Conservation (phyloP, 2,888 invertebrate species). For the Xestia xanthographa region DNA sequence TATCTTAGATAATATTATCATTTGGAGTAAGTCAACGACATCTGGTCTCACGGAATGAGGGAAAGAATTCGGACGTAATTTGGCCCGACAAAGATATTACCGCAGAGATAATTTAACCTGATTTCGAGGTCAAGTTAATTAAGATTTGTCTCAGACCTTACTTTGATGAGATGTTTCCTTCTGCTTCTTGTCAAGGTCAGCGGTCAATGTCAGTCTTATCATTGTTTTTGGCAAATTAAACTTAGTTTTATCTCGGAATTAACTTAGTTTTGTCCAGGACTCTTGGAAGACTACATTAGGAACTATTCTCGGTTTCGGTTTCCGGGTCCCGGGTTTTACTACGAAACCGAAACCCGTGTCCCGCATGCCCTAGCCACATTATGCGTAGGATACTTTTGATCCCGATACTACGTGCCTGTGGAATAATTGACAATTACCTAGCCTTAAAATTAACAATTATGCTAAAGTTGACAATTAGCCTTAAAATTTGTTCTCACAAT, state of each 20-base stretch:
- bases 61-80: slow-evolving; percentile 7
- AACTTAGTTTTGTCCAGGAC: background rate
- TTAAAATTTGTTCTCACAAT: slow-evolving; percentile 13
- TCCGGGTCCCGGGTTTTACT: no score
- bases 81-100: slow-evolving; percentile 23
- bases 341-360: no score
- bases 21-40: slow-evolving; percentile 2
- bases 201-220: slow-evolving; percentile 31
- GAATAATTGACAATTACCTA: no score
- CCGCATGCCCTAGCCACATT: background rate
- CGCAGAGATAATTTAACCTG: slow-evolving; percentile 34
- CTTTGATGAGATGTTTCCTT: slow-evolving; percentile 52
- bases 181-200: slow-evolving; percentile 40
- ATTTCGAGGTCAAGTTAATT: slow-evolving; percentile 36
- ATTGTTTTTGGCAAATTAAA: slow-evolving; percentile 9
- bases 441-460: no score
- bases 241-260: slow-evolving; percentile 2
- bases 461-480: slow-evolving; percentile 5
- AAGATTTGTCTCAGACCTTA: slow-evolving; percentile 43
- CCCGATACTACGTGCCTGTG: background rate
- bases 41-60: slow-evolving; percentile 4
- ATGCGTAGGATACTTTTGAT: background rate
- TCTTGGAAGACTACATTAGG: background rate
- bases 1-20: slow-evolving; percentile 13
- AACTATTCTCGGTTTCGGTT: background rate